Conservation (phyloP, 2,797 vertebrate genomes). For the Lophotriccus pileatus region DNA sequence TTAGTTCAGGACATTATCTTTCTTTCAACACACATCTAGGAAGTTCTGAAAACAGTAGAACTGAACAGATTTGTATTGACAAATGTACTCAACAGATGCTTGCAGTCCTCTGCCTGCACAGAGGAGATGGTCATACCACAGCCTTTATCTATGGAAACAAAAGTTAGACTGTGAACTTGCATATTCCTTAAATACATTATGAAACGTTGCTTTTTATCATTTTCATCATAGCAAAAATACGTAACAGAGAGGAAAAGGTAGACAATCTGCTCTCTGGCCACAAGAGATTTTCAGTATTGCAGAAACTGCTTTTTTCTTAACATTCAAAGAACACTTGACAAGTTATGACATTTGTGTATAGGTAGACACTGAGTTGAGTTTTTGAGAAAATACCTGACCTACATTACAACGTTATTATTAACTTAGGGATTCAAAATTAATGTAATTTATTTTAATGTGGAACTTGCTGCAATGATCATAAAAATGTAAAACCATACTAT, state of each 20-base stretch:
- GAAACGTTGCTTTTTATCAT: neutral
- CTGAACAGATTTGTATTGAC: neutral
- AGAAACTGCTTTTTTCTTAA: neutral
- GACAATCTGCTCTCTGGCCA: rapidly evolving
- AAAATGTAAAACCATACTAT: neutral
- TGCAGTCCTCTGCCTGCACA: neutral
- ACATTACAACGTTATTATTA: neutral
- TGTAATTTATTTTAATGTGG: neutral
- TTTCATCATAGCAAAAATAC: neutral
- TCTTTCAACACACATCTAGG: neutral
- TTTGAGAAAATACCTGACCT: neutral
- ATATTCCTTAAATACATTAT: neutral
- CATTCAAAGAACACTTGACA: neutral
- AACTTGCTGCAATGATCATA: neutral
- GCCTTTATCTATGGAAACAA: neutral
- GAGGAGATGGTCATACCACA: neutral
- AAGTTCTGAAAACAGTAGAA: neutral
- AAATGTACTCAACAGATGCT: neutral
- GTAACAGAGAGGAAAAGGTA: neutral
- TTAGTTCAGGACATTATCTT: neutral
- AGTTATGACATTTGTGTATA: neutral
- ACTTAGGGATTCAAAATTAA: neutral
- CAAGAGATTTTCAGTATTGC: neutral
- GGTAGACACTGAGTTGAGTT: neutral
- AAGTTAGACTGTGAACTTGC: neutral